Base-by-base conservation (phyloP, 1,140 invertebrate species). In the Drosophila teissieri region DNA sequence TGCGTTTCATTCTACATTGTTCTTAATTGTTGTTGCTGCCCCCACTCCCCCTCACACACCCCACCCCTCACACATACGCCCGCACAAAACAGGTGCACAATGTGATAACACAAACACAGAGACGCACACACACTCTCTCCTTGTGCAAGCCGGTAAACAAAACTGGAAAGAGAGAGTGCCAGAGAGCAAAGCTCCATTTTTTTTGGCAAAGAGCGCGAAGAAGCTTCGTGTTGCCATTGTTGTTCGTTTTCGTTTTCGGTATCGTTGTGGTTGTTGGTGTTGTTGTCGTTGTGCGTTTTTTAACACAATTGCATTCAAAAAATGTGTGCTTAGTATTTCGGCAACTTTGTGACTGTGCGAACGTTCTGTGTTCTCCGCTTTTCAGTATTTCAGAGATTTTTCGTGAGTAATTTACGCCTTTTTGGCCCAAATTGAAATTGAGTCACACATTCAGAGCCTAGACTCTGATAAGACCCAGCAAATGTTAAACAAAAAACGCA, bases 291-390 rank as follows among this genome's bases (percentile, higher is more conserved):
- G 46, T 72, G 51, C 57, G 57, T 69, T 69, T 55, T 80, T 70
- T 56, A 44, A 68, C 67, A 68, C 84, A 88, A 88, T 88, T 88
- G 83, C 83, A 88, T 88, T 76, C 74, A 77, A 88, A 76, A 78
- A 88, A 83, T 77, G 60, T 86, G 80, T 89, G 79, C 78, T 88
- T 89, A 88, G 52, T 88, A 88, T 88, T 88, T 88, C 84, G 83
- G 84, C 70, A 84, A 88, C 83, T 89, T 89, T 88, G 72, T 80
- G 80, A 77, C 83, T 68, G 84, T 60, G 80, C 84, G 81, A 88
- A 89, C 83, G 74, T 72, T 77, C 68, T 49, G 64, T 48, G 51
- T 31, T 88, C 75, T 72, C 31, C 3, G 82, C 65, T 70, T 78
- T 58, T 56, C 60, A 55, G 49, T 48, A 34, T 61, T 60, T 64